These are phyloP conservation scores for Pantherophis alleghaniensis DNA, from an alignment of 2,797 vertebrate species.

Conservation along the genomic window DNA sequence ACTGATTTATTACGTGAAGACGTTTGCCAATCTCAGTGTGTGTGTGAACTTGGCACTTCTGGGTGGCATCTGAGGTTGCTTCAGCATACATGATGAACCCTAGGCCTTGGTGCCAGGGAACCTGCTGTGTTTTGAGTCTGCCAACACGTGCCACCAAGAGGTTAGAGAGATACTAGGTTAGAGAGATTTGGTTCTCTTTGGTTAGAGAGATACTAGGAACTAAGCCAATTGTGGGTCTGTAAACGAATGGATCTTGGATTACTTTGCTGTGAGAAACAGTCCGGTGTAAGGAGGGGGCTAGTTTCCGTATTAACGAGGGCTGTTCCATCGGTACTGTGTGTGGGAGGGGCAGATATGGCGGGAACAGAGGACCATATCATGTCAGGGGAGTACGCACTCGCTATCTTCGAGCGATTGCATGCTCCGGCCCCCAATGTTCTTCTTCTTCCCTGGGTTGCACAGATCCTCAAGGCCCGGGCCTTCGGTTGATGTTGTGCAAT, in stretches of 20 bases:
- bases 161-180: background rate
- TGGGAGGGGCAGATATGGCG: too few relatives aligned
- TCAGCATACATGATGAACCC: background rate
- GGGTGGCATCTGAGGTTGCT: background rate
- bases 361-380: too few relatives aligned
- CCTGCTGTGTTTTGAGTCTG: background rate
- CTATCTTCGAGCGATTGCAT: too few relatives aligned
- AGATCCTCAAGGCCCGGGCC: too few relatives aligned
- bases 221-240: background rate
- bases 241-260: background rate
- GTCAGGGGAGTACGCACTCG: too few relatives aligned
- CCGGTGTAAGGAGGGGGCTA: background rate
- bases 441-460: too few relatives aligned
- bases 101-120: background rate
- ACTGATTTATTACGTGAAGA: background rate
- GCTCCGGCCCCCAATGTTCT: too few relatives aligned
- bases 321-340: too few relatives aligned
- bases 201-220: background rate
- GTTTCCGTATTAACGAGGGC: too few relatives aligned
- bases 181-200: too few relatives aligned
- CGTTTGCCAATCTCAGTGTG: background rate
- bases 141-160: background rate
- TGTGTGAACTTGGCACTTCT: background rate
- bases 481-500: too few relatives aligned
- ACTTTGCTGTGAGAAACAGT: background rate